phyloP scores from a whole-genome alignment of 2,888 invertebrate genomes.

The Amblyjoppa fuscipennis region DNA sequence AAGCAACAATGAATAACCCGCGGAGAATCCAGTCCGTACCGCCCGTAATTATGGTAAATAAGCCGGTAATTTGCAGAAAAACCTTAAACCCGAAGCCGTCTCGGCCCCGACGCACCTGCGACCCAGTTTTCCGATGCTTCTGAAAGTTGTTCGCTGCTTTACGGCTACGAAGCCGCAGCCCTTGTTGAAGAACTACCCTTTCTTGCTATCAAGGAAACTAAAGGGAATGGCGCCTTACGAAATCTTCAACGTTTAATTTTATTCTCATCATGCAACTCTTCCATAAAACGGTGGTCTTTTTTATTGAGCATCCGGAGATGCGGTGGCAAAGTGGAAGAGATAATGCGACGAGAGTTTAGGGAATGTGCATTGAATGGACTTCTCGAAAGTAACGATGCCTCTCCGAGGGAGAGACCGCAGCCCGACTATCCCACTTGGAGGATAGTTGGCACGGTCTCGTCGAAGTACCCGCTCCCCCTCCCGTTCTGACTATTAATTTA shows the following conservation, averaged over 20 bases:
- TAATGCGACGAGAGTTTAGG: neutral
- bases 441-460: conserved; percentile 42
- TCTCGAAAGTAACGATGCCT: conserved; percentile 28
- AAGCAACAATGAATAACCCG: conserved; percentile 38
- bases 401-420: conserved; percentile 14
- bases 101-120: conserved; percentile 55
- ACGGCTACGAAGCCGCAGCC: neutral
- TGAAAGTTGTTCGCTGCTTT: conserved; percentile 45
- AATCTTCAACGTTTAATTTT: neutral
- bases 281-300: neutral
- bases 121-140: conserved; percentile 46
- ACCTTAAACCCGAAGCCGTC: conserved; percentile 30
- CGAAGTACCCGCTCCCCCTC: conserved; percentile 11
- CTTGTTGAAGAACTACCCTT: neutral
- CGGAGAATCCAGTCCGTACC: neutral
- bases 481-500: conserved; percentile 39
- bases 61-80: conserved; percentile 58
- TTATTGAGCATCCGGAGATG: neutral
- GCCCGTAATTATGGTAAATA: conserved; percentile 64
- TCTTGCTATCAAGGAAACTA: neutral
- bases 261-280: neutral
- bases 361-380: conserved; percentile 19
- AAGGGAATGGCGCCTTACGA: neutral
- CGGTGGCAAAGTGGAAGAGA: neutral
- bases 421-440: conserved; percentile 18